A percentile compares a stretch with the other conserved stretches of the same genome.
Conservation (phyloP, 1,140 invertebrate species). For the Lasaia peninsularis region DNA sequence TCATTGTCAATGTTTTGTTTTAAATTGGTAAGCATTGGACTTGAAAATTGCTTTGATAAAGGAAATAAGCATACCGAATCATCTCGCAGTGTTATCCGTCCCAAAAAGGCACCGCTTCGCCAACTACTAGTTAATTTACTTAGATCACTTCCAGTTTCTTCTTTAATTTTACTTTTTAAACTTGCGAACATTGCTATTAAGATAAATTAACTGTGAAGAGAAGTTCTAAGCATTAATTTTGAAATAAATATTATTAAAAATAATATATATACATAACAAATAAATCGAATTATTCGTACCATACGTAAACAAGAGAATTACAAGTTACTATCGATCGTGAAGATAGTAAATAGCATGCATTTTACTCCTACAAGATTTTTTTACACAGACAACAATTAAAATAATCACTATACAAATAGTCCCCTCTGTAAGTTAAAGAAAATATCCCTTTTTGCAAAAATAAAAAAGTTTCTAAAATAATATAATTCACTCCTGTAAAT, state of each 20-base stretch:
- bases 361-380: too few species aligned
- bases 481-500: too few species aligned
- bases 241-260: not conserved
- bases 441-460: too few species aligned
- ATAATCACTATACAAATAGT: too few species aligned
- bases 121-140: constrained; percentile 67
- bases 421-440: too few species aligned
- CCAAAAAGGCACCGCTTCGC: constrained; percentile 63
- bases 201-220: not conserved
- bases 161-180: constrained; percentile 71
- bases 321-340: not conserved
- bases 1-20: too few species aligned
- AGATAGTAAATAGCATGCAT: not conserved
- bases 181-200: constrained; percentile 61
- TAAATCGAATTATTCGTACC: not conserved
- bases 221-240: not conserved
- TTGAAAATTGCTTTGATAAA: constrained; percentile 22
- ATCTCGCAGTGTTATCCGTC: constrained; percentile 60
- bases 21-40: too few species aligned
- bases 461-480: too few species aligned
- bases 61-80: constrained; percentile 41
- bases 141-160: constrained; percentile 70
- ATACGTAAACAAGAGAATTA: not conserved
- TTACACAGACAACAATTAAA: too few species aligned
- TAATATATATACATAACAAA: not conserved